Evolutionary conservation across 2,113 vertebrate species (phyloP).

Genomic region (Apodemus sylvaticus): DNA sequence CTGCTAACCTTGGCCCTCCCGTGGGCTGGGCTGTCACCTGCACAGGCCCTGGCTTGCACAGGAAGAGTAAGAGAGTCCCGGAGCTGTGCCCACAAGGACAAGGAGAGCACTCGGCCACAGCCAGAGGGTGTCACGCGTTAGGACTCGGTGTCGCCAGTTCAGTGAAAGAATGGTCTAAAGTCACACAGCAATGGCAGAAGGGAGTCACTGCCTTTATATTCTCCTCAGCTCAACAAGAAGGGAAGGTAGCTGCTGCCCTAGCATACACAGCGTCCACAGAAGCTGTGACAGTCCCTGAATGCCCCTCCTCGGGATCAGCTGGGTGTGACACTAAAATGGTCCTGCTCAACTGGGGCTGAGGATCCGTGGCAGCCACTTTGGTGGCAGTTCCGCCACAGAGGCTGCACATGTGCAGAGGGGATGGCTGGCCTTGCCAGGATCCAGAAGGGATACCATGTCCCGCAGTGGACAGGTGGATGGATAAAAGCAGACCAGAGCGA

Average conservation of each 20-base stretch:
- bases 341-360: not conserved
- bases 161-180: not conserved
- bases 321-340: not conserved
- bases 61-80: not conserved
- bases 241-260: too few species aligned
- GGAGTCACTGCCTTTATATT: not conserved
- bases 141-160: accelerated
- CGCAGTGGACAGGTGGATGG: not conserved
- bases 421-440: not conserved
- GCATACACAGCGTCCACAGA: not conserved
- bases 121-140: accelerated
- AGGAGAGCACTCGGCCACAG: accelerated
- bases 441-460: not conserved
- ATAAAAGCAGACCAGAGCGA: too few species aligned
- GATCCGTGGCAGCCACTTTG: not conserved
- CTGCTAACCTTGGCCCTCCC: not conserved
- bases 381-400: too few species aligned
- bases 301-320: not conserved
- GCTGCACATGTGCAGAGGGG: too few species aligned
- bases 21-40: not conserved
- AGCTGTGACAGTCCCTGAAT: not conserved
- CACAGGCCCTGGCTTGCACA: not conserved
- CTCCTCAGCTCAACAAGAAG: not conserved
- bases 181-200: not conserved
- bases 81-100: not conserved